Evolutionary conservation across 2,888 invertebrate genomes (phyloP).

Genomic region (Autographa gamma): DNA sequence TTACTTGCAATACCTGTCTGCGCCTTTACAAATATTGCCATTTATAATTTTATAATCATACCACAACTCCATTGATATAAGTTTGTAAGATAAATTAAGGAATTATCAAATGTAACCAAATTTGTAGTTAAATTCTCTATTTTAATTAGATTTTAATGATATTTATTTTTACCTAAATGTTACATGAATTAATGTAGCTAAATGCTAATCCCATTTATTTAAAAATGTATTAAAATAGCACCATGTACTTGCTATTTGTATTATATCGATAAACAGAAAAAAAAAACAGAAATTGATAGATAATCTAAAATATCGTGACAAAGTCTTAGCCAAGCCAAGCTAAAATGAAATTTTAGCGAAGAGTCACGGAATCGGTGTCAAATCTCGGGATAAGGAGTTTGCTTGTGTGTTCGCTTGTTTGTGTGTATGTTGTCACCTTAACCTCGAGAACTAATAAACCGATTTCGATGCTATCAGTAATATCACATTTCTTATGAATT

Average conservation of each 20-base stretch:
- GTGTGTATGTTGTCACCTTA: neutral
- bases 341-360: too few species aligned
- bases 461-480: neutral
- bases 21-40: neutral
- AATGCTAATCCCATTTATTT: neutral
- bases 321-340: neutral
- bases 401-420: neutral
- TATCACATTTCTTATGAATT: too few species aligned
- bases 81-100: neutral
- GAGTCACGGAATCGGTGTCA: neutral
- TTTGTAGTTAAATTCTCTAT: neutral
- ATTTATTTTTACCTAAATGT: neutral
- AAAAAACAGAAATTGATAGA: neutral
- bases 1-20: neutral
- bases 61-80: slow-evolving; percentile 1
- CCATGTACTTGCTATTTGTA: neutral
- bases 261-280: neutral
- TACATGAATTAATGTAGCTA: neutral
- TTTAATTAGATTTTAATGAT: neutral
- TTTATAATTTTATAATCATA: neutral
- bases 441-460: neutral
- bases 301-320: neutral
- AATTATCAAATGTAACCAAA: slow-evolving; percentile 1
- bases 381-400: neutral
- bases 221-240: neutral